Base-by-base conservation (phyloP, 1,140 invertebrate genomes). In the Rhizoglyphus robini region DNA sequence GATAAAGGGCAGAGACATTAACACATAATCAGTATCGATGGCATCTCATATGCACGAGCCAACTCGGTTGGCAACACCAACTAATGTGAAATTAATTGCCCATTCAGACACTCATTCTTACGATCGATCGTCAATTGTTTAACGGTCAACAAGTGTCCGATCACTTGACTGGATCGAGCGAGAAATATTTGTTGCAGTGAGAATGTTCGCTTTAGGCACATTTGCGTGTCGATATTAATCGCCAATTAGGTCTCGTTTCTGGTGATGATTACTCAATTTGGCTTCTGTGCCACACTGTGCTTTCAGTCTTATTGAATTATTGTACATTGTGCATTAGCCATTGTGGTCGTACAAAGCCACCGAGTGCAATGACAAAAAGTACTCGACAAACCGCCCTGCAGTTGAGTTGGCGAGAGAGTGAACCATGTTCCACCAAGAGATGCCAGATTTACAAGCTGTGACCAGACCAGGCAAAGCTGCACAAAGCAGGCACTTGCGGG, bases 41-140 rank as follows among this genome's bases (percentile, higher is more conserved):
- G 23, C 51, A 54, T 32, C 51, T 32, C 51, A 54, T 32, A 11
- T 54, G 23, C 31, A 32, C 31, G n/a, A n/a, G n/a, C n/a, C n/a
- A n/a, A n/a, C n/a, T 11, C 31, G 23, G 20, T 11, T 54, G 51
- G n/a, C n/a, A n/a, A n/a, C n/a, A n/a, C 8, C 8, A 54, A 11
- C 20, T 54, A 20, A 54, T 54, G 51, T 8, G 51, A 54, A 8
- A 54, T 54, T 54, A 54, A 54, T 54, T 54, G 51, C 51, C 36
- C 18, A 41, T 18, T 11, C 36, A 41, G 8, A 54, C 51, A 32
- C 23, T 8, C 51, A 54, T 54, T 8, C n/a, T n/a, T n/a, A n/a
- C n/a, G n/a, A n/a, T n/a, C n/a, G n/a, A n/a, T n/a, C 51, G 15
- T 15, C 8, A 11, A 41, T 11, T n/a, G 41, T 46, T 15, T 15